Conservation (phyloP, 2,797 vertebrate genomes). For the Hafferia zeledoni region DNA sequence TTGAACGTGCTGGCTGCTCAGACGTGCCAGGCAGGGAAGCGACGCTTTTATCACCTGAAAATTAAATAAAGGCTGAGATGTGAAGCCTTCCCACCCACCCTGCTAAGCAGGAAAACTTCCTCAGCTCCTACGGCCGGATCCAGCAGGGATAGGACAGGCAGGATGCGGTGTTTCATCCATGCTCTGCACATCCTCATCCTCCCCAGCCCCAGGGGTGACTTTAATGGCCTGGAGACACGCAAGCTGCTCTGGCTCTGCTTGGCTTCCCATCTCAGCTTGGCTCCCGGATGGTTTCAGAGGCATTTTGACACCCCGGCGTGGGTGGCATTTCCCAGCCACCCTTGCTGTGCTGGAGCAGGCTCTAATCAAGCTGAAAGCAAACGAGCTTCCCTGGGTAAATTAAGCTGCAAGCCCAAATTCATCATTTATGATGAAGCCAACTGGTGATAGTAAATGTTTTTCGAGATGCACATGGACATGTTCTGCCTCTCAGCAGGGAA, state of each 20-base stretch:
- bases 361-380: not conserved
- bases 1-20: not conserved
- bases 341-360: not conserved
- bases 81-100: slow-evolving; percentile 32
- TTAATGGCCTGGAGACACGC: slow-evolving; percentile 26
- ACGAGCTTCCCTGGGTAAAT: not conserved
- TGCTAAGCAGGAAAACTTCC: slow-evolving; percentile 60
- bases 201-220: slow-evolving; percentile 35
- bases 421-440: not conserved
- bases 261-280: not conserved
- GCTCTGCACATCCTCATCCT: slow-evolving; percentile 61
- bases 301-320: not conserved
- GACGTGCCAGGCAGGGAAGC: not conserved
- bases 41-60: slow-evolving; percentile 33
- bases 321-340: slow-evolving; percentile 41
- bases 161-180: not conserved
- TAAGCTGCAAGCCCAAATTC: not conserved
- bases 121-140: not conserved
- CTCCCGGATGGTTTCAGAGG: not conserved
- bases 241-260: not conserved
- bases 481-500: not conserved
- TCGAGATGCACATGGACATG: not conserved
- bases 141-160: slow-evolving; percentile 24
- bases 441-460: not conserved
- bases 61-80: slow-evolving; percentile 43